These are phyloP conservation scores for Leptinotarsa lineolata DNA, from an alignment of 1,140 invertebrate species.

Conservation along the genomic window DNA sequence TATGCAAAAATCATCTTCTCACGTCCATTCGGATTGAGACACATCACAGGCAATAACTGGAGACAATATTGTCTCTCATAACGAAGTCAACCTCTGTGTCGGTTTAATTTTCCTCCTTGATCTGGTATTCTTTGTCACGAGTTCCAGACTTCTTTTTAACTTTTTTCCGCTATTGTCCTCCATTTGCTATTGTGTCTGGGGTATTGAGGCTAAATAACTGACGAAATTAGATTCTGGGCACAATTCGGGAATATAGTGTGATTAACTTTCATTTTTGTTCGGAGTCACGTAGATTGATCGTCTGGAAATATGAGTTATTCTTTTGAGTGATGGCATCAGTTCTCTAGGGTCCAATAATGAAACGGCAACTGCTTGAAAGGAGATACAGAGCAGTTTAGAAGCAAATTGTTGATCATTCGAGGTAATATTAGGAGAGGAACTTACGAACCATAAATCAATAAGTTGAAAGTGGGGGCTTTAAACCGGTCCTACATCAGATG, in stretches of 20 bases:
- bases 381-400: no score
- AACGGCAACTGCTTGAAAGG: no score
- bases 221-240: slow-evolving; percentile 19
- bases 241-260: slow-evolving; percentile 9
- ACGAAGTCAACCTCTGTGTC: slow-evolving; percentile 7
- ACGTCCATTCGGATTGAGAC: neutral
- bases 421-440: no score
- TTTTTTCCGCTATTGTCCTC: slow-evolving; percentile 21
- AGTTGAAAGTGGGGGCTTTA: no score
- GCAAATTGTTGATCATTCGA: no score
- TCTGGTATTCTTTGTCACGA: slow-evolving; percentile 24
- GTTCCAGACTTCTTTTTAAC: slow-evolving; percentile 15
- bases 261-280: neutral
- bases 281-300: no score
- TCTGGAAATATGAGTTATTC: no score
- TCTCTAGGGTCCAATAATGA: no score
- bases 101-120: neutral
- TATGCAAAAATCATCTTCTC: no score
- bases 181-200: slow-evolving; percentile 19
- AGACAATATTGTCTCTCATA: neutral
- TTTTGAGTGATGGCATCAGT: no score
- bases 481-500: no score
- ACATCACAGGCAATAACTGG: neutral
- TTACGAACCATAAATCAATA: no score
- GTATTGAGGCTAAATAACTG: slow-evolving; percentile 22